Percentiles rank a stretch among this genome's conserved stretches.
Evolutionary conservation across 2,113 vertebrate species (phyloP).

Genomic region (Urocolius indicus): DNA sequence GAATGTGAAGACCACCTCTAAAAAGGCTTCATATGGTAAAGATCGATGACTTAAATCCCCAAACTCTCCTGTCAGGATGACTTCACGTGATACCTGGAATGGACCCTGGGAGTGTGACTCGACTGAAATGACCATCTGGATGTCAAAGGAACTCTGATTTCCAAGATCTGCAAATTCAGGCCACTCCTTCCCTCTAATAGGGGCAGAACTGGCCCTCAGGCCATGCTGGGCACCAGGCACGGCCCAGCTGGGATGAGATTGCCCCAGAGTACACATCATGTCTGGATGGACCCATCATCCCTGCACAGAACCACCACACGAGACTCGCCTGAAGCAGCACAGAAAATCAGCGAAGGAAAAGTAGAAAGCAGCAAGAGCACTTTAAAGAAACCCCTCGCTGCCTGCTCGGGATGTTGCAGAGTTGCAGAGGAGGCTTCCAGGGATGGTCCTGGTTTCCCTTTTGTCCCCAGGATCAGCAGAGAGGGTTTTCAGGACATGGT

Average conservation of each 20-base stretch:
- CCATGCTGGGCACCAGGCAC: neutral
- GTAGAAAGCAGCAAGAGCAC: neutral
- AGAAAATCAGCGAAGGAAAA: neutral
- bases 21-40: neutral
- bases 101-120: neutral
- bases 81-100: neutral
- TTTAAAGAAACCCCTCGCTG: neutral
- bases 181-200: neutral
- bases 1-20: neutral
- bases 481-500: accelerated
- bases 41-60: neutral
- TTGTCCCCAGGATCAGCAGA: neutral
- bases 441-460: accelerated
- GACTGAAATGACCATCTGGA: accelerated
- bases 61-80: neutral
- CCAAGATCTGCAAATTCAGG: neutral
- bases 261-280: accelerated
- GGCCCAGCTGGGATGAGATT: neutral
- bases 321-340: neutral
- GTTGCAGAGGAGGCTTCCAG: neutral
- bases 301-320: neutral
- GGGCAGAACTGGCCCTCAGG: neutral
- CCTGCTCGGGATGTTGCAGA: neutral
- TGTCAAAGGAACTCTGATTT: accelerated
- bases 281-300: neutral